These are phyloP conservation scores for Sebastes iracundus DNA, from an alignment of 2,797 vertebrate species.

Conservation along the genomic window DNA sequence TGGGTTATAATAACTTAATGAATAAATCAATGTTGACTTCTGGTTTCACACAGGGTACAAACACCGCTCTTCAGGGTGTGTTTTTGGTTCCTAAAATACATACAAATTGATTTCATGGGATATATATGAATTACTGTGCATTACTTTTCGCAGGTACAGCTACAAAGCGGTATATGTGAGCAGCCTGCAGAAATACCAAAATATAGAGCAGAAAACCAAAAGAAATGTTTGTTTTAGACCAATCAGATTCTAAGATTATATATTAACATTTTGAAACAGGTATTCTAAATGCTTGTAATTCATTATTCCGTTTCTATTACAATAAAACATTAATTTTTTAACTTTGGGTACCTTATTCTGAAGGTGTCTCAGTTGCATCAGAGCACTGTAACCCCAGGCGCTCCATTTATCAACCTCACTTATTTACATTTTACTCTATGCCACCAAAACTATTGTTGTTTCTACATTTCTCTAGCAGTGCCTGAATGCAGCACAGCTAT, in stretches of 20 bases:
- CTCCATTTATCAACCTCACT: background rate
- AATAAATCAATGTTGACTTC: too few species aligned
- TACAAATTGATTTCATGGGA: too few species aligned
- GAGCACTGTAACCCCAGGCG: background rate
- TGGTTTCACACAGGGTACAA: too few species aligned
- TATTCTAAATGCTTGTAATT: background rate
- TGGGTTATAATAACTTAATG: too few species aligned
- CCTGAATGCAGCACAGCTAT: background rate
- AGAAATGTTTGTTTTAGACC: background rate
- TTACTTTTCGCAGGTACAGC: too few species aligned
- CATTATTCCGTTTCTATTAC: background rate
- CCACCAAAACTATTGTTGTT: background rate
- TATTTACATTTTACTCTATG: background rate
- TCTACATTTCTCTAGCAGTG: background rate
- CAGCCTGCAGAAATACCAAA: background rate
- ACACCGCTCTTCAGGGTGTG: too few species aligned
- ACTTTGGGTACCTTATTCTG: background rate
- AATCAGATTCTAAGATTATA: background rate
- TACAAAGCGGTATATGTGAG: background rate
- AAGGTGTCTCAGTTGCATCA: background rate
- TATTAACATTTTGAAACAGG: background rate
- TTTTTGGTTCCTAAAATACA: too few species aligned
- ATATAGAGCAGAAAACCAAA: background rate
- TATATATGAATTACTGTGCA: too few species aligned
- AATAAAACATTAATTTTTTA: background rate